Conservation (phyloP, 2,888 invertebrate genomes). For the Lithophane semibrunnea region DNA sequence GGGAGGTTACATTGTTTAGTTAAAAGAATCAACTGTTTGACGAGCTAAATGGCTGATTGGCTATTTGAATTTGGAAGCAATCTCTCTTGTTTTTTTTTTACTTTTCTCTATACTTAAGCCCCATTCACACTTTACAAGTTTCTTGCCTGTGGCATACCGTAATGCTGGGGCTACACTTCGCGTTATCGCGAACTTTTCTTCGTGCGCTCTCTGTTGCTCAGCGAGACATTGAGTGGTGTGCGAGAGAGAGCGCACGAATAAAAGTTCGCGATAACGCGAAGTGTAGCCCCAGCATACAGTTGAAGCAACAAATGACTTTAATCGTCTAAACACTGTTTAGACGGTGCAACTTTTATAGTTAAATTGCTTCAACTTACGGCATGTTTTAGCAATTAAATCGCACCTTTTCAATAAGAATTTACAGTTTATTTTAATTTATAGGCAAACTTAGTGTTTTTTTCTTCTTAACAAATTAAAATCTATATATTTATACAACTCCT, state of each 20-base stretch:
- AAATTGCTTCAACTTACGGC: neutral
- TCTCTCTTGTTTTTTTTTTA: neutral
- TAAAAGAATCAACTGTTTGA: constrained; percentile 39
- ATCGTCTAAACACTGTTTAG: neutral
- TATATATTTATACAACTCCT: too few relatives aligned
- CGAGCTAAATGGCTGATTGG: neutral
- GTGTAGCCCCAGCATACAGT: neutral
- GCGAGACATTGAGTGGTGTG: too few relatives aligned
- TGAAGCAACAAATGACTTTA: neutral
- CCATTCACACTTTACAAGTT: neutral
- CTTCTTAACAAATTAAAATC: neutral
- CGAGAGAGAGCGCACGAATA: too few relatives aligned
- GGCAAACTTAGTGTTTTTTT: too few relatives aligned
- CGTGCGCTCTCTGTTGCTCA: too few relatives aligned
- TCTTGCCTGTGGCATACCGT: neutral
- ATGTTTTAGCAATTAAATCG: neutral
- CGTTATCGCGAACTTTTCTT: too few relatives aligned
- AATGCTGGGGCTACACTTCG: neutral
- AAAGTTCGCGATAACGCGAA: too few relatives aligned
- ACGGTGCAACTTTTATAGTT: neutral
- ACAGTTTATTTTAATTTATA: neutral
- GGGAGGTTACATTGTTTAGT: neutral
- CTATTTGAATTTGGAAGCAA: constrained; percentile 36
- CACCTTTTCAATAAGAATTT: neutral
- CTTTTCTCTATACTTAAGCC: neutral